Percentiles rank a stretch among this genome's conserved stretches.
These are phyloP conservation scores for Anoplolepis gracilipes DNA, from an alignment of 1,140 invertebrate genomes.

Conservation along the genomic window DNA sequence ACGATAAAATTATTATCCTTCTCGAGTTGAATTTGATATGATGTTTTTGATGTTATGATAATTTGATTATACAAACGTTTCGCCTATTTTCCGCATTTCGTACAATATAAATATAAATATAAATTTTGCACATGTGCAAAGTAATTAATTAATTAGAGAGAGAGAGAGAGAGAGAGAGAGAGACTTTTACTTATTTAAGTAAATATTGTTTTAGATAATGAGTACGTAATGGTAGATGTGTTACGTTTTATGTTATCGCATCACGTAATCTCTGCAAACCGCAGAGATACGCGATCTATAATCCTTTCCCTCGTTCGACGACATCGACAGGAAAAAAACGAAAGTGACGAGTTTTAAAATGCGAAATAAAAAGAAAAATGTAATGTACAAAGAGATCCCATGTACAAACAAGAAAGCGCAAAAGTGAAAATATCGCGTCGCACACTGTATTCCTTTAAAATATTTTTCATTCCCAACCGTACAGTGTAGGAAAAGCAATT, in stretches of 20 bases:
- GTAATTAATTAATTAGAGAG: too few relatives aligned
- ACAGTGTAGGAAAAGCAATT: too few relatives aligned
- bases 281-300: constrained; percentile 12
- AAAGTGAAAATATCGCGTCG: background rate
- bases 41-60: too few relatives aligned
- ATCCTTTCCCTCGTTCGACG: background rate
- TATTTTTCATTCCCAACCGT: background rate
- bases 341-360: constrained; percentile 19
- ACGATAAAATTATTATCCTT: background rate
- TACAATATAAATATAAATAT: too few relatives aligned
- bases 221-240: background rate
- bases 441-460: background rate
- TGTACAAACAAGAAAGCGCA: constrained; percentile 14
- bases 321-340: constrained; percentile 6
- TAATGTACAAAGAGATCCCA: background rate
- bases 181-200: constrained; percentile 4
- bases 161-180: constrained; percentile 6
- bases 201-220: background rate
- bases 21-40: constrained; percentile 34
- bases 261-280: constrained; percentile 24
- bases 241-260: constrained; percentile 8
- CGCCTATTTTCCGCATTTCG: background rate
- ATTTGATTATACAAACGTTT: too few relatives aligned
- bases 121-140: too few relatives aligned
- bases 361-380: background rate